These are phyloP conservation scores for Mesoligia furuncula DNA, from an alignment of 2,888 invertebrate species.

Conservation along the genomic window DNA sequence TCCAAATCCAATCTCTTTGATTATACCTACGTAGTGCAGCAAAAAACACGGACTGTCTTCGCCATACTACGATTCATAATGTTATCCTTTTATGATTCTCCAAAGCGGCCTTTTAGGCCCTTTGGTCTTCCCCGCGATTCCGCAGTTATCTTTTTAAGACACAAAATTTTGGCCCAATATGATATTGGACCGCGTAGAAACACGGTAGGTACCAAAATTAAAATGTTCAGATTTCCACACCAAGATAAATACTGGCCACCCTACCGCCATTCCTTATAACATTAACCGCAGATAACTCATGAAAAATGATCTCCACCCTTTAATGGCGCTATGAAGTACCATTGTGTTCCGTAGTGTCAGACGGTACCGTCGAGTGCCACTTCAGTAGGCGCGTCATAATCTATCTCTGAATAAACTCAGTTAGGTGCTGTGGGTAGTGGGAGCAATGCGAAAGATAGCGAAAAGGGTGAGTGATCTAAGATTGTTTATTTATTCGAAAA, in stretches of 20 bases:
- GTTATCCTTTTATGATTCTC: no score
- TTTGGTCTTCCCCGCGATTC: neutral
- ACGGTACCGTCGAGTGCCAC: constrained; percentile 40
- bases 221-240: neutral
- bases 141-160: neutral
- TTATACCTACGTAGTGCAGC: no score
- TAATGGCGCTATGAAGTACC: constrained; percentile 48
- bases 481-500: neutral
- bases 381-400: constrained; percentile 45
- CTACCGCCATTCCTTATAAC: constrained; percentile 3
- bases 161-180: neutral
- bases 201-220: neutral
- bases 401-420: constrained; percentile 42
- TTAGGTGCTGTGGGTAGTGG: neutral
- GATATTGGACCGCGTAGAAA: no score
- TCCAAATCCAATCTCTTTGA: no score
- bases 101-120: no score
- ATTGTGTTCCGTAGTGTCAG: constrained; percentile 48
- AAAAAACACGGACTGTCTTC: no score
- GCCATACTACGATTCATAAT: no score
- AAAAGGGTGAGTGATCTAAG: neutral
- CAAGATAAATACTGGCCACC: no score
- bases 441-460: constrained; percentile 16
- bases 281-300: constrained; percentile 54
- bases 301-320: constrained; percentile 45